phyloP scores from a whole-genome alignment of 2,888 invertebrate genomes.

The Protophormia terraenovae region DNA sequence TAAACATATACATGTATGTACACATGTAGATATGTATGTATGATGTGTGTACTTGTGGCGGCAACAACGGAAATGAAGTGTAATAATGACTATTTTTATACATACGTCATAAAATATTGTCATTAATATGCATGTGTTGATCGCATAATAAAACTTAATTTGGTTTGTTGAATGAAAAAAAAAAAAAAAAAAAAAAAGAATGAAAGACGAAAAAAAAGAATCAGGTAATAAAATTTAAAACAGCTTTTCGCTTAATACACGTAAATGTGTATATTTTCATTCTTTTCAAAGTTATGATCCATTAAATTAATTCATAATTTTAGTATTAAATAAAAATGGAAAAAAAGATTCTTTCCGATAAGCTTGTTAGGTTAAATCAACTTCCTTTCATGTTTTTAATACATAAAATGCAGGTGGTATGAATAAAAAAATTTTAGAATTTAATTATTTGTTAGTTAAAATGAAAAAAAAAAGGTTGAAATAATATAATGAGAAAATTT shows the following conservation, averaged over 20 bases:
- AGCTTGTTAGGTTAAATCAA: conserved; percentile 1
- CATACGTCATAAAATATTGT: conserved; percentile 46
- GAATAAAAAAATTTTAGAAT: not conserved
- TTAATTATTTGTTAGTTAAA: not conserved
- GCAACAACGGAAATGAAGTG: conserved; percentile 55
- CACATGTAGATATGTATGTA: not conserved
- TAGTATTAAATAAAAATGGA: not conserved
- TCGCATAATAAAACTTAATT: conserved; percentile 54
- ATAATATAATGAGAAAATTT: not conserved
- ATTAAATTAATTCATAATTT: conserved; percentile 57
- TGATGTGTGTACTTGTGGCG: not conserved
- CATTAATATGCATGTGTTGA: conserved; percentile 59
- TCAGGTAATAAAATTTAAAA: not conserved
- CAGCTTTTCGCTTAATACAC: not conserved
- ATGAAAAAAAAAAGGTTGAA: not conserved
- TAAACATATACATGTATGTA: not conserved
- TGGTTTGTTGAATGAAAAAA: conserved; percentile 21
- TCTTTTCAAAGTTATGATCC: conserved; percentile 21
- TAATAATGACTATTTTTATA: conserved; percentile 51
- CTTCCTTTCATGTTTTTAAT: not conserved
- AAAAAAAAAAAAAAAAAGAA: not conserved
- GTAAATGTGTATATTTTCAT: not conserved
- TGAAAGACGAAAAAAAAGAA: not conserved
- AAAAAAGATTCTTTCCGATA: conserved; percentile 27
- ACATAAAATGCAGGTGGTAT: not conserved